Evolutionary conservation across 2,113 vertebrate genomes (phyloP).

Genomic region (Ailuropoda melanoleuca): DNA sequence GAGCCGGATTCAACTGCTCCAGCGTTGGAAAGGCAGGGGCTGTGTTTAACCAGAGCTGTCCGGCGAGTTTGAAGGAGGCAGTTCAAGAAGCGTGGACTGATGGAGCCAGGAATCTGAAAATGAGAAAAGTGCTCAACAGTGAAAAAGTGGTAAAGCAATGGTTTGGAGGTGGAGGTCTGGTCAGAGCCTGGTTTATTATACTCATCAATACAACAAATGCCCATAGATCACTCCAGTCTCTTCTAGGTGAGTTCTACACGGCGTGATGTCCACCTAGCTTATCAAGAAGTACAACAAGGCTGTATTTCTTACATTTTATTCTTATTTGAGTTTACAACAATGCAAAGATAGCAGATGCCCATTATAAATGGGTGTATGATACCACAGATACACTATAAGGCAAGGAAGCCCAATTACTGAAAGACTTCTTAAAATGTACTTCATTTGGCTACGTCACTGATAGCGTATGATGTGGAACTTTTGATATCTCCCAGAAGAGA

Average conservation of each 20-base stretch:
- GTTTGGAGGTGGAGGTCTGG: background rate
- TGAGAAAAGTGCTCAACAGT: background rate
- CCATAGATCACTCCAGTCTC: background rate
- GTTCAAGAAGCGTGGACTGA: background rate
- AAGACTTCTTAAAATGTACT: background rate
- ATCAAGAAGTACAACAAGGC: background rate
- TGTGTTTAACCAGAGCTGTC: background rate
- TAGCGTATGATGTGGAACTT: background rate
- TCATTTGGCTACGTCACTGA: background rate
- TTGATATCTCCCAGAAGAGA: background rate
- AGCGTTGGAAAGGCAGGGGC: background rate
- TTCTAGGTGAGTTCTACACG: background rate
- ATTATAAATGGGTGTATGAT: background rate
- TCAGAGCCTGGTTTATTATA: background rate
- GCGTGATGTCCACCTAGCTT: background rate
- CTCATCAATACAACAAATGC: background rate
- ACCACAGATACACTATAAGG: background rate
- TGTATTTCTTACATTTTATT: conserved; percentile 52
- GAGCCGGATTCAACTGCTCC: background rate
- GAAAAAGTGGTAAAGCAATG: background rate
- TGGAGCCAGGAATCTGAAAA: background rate
- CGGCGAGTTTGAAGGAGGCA: background rate
- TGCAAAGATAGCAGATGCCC: conserved; percentile 12
- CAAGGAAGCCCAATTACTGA: background rate
- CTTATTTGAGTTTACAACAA: conserved; percentile 44